These are phyloP conservation scores for Heliocidaris tuberculata DNA, from an alignment of 35 echinoderm and acorn worm species.

Conservation along the genomic window DNA sequence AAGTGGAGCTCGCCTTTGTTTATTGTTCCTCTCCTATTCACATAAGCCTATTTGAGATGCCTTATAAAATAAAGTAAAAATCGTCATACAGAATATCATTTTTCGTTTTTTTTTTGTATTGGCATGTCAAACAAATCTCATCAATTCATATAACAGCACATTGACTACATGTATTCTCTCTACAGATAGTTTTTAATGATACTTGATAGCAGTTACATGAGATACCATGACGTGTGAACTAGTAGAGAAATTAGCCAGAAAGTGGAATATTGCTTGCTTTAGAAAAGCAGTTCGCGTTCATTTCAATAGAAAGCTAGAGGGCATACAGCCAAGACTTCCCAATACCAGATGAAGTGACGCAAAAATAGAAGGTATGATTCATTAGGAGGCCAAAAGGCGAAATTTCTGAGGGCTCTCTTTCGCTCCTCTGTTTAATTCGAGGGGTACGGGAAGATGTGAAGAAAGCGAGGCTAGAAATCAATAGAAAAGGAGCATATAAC, in stretches of 20 bases:
- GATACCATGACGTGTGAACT: no score
- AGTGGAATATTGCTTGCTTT: no score
- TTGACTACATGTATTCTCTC: no score
- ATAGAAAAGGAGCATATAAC: background rate
- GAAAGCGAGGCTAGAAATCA: background rate
- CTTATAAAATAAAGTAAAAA: background rate
- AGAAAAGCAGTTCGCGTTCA: background rate
- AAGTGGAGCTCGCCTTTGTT: background rate
- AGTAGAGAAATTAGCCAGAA: no score
- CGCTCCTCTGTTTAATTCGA: background rate
- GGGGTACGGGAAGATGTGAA: background rate
- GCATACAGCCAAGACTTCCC: background rate
- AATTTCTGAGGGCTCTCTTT: background rate
- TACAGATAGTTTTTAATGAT: no score
- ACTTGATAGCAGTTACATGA: no score
- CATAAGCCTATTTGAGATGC: background rate
- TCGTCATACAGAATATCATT: background rate
- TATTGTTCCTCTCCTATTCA: background rate
- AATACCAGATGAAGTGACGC: background rate
- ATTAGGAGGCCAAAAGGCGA: constrained; percentile 7
- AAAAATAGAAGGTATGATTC: background rate
- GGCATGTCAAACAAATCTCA: no score
- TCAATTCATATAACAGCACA: no score
- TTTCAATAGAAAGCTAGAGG: background rate
- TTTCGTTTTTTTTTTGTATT: background rate